Conservation (phyloP, 2,797 vertebrate genomes). For the Dendrocincla fuliginosa region DNA sequence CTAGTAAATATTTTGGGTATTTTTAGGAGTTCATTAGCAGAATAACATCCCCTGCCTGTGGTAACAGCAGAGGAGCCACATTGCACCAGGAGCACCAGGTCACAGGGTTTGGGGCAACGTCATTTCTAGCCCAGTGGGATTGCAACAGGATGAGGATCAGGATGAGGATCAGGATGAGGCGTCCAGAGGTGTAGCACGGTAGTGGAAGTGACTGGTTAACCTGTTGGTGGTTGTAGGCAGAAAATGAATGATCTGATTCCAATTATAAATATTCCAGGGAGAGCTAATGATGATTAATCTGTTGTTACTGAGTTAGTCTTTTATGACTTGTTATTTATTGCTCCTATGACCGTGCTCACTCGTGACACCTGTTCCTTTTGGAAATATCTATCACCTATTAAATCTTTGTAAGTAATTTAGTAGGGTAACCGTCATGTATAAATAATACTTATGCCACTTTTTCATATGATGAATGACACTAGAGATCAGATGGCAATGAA, state of each 20-base stretch:
- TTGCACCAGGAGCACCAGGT: background rate
- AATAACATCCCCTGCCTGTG: background rate
- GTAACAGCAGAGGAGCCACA: background rate
- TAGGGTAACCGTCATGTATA: background rate
- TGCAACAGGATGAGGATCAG: background rate
- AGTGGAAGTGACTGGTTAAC: background rate
- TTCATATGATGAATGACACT: background rate
- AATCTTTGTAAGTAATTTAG: background rate
- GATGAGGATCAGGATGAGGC: background rate
- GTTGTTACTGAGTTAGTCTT: conserved; percentile 19
- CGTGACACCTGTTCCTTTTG: conserved; percentile 26
- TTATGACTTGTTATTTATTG: conserved; percentile 36
- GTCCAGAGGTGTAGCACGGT: background rate
- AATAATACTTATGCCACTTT: background rate
- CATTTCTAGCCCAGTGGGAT: background rate
- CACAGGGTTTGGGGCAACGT: background rate
- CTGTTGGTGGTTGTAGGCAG: background rate
- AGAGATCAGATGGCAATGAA: background rate
- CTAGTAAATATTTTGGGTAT: background rate
- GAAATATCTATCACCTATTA: conserved; percentile 28
- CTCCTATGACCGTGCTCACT: background rate
- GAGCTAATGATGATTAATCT: conserved; percentile 48
- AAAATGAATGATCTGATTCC: conserved; percentile 12
- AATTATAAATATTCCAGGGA: conserved; percentile 26
- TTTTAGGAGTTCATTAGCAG: background rate